Conservation (phyloP, 2,888 invertebrate species). For the Tenthredo livida region DNA sequence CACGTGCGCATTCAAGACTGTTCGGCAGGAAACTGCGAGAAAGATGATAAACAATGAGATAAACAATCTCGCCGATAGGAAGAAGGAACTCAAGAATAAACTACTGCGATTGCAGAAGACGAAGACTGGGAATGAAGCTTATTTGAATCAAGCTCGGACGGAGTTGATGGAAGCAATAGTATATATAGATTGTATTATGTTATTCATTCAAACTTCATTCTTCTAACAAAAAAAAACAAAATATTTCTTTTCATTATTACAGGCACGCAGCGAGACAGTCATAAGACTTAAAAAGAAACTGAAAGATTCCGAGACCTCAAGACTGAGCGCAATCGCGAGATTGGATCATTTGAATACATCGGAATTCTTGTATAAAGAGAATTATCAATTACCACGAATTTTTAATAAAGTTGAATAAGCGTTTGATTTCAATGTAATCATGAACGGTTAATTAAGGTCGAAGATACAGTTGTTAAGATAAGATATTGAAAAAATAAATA, state of each 20-base stretch:
- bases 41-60: slow-evolving; percentile 51
- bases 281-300: slow-evolving; percentile 15
- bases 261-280: slow-evolving; percentile 9
- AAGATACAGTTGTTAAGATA: neutral
- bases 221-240: neutral
- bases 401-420: neutral
- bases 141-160: slow-evolving; percentile 4
- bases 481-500: neutral
- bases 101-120: neutral
- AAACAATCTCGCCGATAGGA: slow-evolving; percentile 39
- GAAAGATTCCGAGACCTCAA: slow-evolving; percentile 8
- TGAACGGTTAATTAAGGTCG: neutral
- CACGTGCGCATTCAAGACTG: slow-evolving; percentile 37
- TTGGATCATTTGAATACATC: slow-evolving; percentile 15
- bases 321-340: slow-evolving; percentile 12
- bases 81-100: slow-evolving; percentile 41
- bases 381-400: neutral
- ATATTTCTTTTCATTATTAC: neutral
- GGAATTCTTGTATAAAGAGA: neutral
- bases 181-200: neutral
- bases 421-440: neutral
- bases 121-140: neutral
- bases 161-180: slow-evolving; percentile 18
- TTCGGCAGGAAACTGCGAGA: slow-evolving; percentile 45
- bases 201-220: neutral